Percentiles rank a stretch among this genome's conserved stretches.
phyloP scores from a whole-genome alignment of 2,113 vertebrate species.

The Nannobrachium achirus region DNA sequence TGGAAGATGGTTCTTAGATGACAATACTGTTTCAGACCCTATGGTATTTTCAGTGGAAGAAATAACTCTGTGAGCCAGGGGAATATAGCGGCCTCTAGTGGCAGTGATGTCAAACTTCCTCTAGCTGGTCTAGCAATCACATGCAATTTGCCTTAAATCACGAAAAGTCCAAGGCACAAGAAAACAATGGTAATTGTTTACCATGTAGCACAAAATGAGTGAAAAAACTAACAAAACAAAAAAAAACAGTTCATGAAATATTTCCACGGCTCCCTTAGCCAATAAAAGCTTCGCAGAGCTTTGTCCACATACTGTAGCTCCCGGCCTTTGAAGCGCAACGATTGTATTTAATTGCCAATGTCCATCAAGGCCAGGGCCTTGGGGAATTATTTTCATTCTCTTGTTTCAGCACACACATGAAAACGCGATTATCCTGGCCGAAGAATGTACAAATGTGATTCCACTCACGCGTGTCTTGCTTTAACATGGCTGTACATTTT shows the following conservation, averaged over 20 bases:
- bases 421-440: conserved; percentile 65
- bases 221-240: not conserved
- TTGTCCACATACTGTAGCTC: conserved; percentile 19
- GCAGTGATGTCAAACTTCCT: no score
- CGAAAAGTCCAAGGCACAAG: not conserved
- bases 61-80: no score
- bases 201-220: not conserved
- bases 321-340: conserved; percentile 50
- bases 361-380: conserved; percentile 52
- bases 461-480: conserved; percentile 34
- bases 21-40: no score
- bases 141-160: conserved; percentile 8
- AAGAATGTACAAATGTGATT: conserved; percentile 52
- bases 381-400: conserved; percentile 52
- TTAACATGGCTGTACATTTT: conserved; percentile 28
- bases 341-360: conserved; percentile 63
- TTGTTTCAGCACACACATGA: conserved; percentile 54
- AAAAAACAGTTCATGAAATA: not conserved
- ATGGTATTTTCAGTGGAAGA: no score
- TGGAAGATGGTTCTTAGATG: no score
- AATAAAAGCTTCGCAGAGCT: conserved; percentile 5
- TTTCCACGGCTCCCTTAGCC: conserved; percentile 28
- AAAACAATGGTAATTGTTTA: not conserved
- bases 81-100: no score
- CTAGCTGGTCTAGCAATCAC: no score